Evolutionary conservation across 2,888 invertebrate genomes (phyloP).

Genomic region (Isotomurus palustris): DNA sequence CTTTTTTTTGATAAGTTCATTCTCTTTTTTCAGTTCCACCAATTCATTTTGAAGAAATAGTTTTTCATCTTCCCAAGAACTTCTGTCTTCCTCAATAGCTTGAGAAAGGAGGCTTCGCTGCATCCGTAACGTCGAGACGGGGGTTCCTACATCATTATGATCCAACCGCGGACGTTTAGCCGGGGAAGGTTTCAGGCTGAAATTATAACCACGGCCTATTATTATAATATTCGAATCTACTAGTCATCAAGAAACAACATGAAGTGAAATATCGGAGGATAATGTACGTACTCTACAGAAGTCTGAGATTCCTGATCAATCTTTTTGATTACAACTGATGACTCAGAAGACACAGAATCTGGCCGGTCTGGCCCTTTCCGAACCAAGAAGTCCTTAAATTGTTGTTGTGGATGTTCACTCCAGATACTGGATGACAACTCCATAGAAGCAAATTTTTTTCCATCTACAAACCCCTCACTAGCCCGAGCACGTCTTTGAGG

Average conservation of each 20-base stretch:
- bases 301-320: not conserved
- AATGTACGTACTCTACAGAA: not conserved
- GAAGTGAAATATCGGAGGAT: not conserved
- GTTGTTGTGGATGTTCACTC: too few species aligned
- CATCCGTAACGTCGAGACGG: slow-evolving; percentile 6
- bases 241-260: not conserved
- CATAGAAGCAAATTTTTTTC: too few species aligned
- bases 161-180: not conserved
- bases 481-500: too few species aligned
- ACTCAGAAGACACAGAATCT: too few species aligned
- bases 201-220: too few species aligned
- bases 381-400: too few species aligned
- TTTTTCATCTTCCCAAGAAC: slow-evolving; percentile 24
- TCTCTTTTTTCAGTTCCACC: not conserved
- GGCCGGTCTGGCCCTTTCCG: too few species aligned
- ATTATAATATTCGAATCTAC: too few species aligned
- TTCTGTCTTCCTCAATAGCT: slow-evolving; percentile 8
- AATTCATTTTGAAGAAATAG: slow-evolving; percentile 27
- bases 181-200: too few species aligned
- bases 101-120: slow-evolving; percentile 4
- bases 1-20: not conserved
- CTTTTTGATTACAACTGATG: too few species aligned
- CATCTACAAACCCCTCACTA: too few species aligned
- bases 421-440: too few species aligned
- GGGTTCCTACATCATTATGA: slow-evolving; percentile 7